phyloP scores from a whole-genome alignment of 2,113 vertebrate genomes.

The Phylloscopus whistleri region DNA sequence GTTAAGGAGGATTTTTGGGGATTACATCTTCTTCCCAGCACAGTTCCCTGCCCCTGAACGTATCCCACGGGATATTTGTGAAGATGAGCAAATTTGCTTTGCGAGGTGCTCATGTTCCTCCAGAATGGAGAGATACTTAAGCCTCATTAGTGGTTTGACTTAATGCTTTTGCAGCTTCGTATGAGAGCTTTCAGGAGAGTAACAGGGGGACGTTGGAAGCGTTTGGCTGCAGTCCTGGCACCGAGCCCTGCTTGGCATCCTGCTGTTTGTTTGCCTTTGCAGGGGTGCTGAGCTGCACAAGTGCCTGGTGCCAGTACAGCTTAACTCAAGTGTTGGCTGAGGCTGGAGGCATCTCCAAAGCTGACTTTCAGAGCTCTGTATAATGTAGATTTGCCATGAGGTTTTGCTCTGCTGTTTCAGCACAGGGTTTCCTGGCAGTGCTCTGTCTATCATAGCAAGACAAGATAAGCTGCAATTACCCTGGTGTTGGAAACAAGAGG shows the following conservation, averaged over 20 bases:
- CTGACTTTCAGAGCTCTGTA: background rate
- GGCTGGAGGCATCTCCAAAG: background rate
- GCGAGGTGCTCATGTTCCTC: rapidly evolving
- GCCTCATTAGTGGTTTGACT: background rate
- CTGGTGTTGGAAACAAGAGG: background rate
- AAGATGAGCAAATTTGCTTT: background rate
- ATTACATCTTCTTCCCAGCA: background rate
- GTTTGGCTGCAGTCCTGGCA: background rate
- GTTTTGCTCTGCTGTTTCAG: background rate
- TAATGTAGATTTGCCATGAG: rapidly evolving
- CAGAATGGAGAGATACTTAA: background rate
- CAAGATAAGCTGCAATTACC: background rate
- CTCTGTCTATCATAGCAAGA: background rate
- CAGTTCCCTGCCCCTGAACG: rapidly evolving
- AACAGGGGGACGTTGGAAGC: background rate
- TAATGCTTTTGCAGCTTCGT: background rate
- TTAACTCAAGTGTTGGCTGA: background rate
- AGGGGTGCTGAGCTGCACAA: background rate
- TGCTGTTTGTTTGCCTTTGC: background rate
- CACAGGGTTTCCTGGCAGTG: background rate
- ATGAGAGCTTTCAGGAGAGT: background rate
- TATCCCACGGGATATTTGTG: background rate
- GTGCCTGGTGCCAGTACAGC: background rate
- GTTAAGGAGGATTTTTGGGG: background rate
- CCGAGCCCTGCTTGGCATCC: background rate